Evolutionary conservation across 2,888 invertebrate genomes (phyloP), one percentile per base, ranked within the genome.

Genomic region (Eurytoma californica): DNA sequence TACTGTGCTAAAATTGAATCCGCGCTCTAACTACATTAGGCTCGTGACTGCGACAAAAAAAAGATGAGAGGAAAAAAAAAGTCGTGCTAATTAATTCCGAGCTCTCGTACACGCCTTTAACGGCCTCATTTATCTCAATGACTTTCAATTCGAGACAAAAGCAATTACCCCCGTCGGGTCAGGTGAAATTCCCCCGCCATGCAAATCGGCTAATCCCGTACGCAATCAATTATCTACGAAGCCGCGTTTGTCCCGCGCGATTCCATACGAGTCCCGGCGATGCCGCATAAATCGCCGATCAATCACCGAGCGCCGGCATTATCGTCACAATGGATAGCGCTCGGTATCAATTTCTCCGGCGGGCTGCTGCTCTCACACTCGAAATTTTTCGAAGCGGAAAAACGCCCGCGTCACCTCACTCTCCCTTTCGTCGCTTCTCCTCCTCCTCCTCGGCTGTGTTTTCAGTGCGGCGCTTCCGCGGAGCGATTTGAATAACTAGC

Each of bases 311-410:
- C 18, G 12, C 16, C 13, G 30, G n/a, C 39, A 77, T 77, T 72
- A 67, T 77, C 72, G 67, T 72, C 66, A 77, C 77, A 77, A 77
- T 77, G 58, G 77, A n/a, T n/a, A 24, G 60, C 72, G 55, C 67
- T 77, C 61, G 39, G 61, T 72, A 72, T 77, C 77, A 72, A 77
- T 72, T 67, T 69, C 68, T 61, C 68, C 47, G 13, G 47, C 72
- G 58, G 18, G 16, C 3, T 51, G 14, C 5, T 2, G 14, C 18
- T 60, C 24, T 58, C 49, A 12, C 39, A 20, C 53, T 68, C 18
- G 61, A 61, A 53, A 68, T 28, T 68, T 68, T 60, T 61, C 61
- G 30, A 69, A 68, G 68, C 76, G 76, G 76, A 76, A 76, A 68
- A 76, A 47, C 39, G 60, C 55, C 63, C 73, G 72, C 14, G 30